Percentiles rank a stretch among this genome's conserved stretches.
Conservation (phyloP, 2,113 vertebrate genomes). For the Piprites chloris region DNA sequence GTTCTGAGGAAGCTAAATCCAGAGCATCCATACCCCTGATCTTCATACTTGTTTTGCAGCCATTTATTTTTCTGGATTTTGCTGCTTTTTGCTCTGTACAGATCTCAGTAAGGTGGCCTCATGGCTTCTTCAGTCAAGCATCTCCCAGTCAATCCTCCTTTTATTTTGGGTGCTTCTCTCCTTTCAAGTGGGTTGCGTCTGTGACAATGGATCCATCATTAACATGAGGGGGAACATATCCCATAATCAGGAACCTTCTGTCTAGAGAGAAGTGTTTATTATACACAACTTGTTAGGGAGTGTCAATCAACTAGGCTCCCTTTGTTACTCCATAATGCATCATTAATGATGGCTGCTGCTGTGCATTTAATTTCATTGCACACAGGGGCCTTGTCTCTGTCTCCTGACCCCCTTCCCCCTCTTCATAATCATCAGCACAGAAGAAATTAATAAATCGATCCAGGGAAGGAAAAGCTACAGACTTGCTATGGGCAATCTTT, state of each 20-base stretch:
- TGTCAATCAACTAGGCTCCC: conserved; percentile 50
- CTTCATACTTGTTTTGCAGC: background rate
- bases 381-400: conserved; percentile 51
- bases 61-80: background rate
- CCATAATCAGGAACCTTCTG: conserved; percentile 53
- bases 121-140: conserved; percentile 37
- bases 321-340: conserved; percentile 66
- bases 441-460: conserved; percentile 53
- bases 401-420: background rate
- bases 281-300: conserved; percentile 60
- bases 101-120: background rate
- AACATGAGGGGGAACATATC: conserved; percentile 53
- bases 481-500: background rate
- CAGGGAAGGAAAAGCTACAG: background rate
- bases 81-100: background rate
- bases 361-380: conserved; percentile 64
- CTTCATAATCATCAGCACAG: conserved; percentile 19
- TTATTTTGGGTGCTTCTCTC: conserved; percentile 51
- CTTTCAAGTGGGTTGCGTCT: conserved; percentile 43
- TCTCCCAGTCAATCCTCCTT: conserved; percentile 47
- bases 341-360: conserved; percentile 65
- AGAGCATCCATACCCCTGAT: background rate
- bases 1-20: background rate
- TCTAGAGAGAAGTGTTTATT: conserved; percentile 61
- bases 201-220: conserved; percentile 36